These are phyloP conservation scores for Grammomys dolichurus DNA, from an alignment of 2,113 vertebrate species.

Conservation along the genomic window DNA sequence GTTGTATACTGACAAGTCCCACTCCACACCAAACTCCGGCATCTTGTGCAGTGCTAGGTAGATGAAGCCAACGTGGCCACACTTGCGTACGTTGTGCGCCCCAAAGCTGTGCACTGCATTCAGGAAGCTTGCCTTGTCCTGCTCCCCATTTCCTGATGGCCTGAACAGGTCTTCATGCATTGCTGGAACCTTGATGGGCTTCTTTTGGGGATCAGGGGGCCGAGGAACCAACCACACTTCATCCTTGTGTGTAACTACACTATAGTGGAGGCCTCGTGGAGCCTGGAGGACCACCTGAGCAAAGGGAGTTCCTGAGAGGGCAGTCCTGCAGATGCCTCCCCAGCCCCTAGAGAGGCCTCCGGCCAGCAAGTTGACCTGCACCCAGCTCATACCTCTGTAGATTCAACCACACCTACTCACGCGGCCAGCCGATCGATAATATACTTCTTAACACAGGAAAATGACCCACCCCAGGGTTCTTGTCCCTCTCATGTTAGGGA, in stretches of 20 bases:
- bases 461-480: neutral
- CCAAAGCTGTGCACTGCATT: conserved; percentile 87
- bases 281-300: conserved; percentile 31
- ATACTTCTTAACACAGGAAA: neutral
- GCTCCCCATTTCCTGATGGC: conserved; percentile 57
- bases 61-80: conserved; percentile 95
- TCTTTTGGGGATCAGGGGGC: neutral
- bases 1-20: conserved; percentile 92
- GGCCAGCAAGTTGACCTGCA: conserved; percentile 56
- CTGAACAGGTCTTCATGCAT: conserved; percentile 87
- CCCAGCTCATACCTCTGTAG: conserved; percentile 73
- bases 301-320: neutral
- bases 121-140: conserved; percentile 88
- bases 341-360: conserved; percentile 56
- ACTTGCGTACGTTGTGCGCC: conserved; percentile 86
- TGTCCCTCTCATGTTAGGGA: too few species aligned
- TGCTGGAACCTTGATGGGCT: conserved; percentile 48
- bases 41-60: conserved; percentile 93
- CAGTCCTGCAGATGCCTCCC: neutral
- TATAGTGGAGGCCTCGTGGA: conserved; percentile 39
- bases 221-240: conserved; percentile 26
- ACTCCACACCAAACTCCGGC: conserved; percentile 91
- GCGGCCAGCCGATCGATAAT: too few species aligned
- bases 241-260: neutral
- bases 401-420: conserved; percentile 27